Percentiles rank a stretch among this genome's conserved stretches.
Evolutionary conservation across 2,888 invertebrate genomes (phyloP).

Genomic region (Pollenia labialis): DNA sequence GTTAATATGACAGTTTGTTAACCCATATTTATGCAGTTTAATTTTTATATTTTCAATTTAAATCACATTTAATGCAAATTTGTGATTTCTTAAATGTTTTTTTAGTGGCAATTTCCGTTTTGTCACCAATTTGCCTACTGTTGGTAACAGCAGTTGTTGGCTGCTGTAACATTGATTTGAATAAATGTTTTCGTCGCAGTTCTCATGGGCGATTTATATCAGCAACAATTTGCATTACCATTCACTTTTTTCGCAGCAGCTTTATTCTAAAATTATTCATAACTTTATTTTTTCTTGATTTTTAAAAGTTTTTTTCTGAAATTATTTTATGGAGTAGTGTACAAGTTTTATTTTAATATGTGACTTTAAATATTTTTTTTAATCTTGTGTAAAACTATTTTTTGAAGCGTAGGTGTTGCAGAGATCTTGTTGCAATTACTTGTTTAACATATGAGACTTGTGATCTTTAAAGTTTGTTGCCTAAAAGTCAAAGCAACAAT

Average conservation of each 20-base stretch:
- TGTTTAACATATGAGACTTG: slow-evolving; percentile 66
- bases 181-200: slow-evolving; percentile 13
- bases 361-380: slow-evolving; percentile 32
- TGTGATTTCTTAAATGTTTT: slow-evolving; percentile 29
- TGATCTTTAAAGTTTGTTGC: slow-evolving; percentile 52
- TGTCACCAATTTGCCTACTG: slow-evolving; percentile 72
- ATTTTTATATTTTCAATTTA: slow-evolving; percentile 49
- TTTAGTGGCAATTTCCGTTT: slow-evolving; percentile 73
- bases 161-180: slow-evolving; percentile 57
- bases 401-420: slow-evolving; percentile 63
- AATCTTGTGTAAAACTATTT: slow-evolving; percentile 35
- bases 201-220: slow-evolving; percentile 64
- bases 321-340: neutral
- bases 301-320: neutral
- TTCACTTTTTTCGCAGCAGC: slow-evolving; percentile 65
- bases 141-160: slow-evolving; percentile 27
- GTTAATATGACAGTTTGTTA: slow-evolving; percentile 71
- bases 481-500: slow-evolving; percentile 49
- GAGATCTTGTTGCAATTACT: slow-evolving; percentile 63
- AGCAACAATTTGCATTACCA: slow-evolving; percentile 60
- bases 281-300: slow-evolving; percentile 43
- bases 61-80: slow-evolving; percentile 64
- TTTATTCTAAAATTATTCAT: slow-evolving; percentile 66
- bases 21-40: slow-evolving; percentile 39
- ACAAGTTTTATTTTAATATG: neutral